Conservation (phyloP, 2,888 invertebrate genomes). For the Keiferia lycopersicella region DNA sequence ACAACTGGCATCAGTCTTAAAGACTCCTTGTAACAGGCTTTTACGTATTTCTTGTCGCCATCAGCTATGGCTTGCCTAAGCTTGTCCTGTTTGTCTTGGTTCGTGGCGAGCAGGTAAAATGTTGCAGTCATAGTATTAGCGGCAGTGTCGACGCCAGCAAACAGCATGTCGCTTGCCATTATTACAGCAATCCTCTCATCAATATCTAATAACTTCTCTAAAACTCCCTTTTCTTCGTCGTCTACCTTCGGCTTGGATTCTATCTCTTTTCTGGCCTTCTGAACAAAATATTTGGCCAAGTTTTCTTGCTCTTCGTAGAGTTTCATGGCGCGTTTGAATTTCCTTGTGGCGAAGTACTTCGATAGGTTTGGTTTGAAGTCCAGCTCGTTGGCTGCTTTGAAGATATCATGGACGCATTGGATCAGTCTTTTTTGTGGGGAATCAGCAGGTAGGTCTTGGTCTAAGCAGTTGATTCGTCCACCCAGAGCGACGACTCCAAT, state of each 20-base stretch:
- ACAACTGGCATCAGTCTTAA: conserved; percentile 79
- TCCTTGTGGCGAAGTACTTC: conserved; percentile 53
- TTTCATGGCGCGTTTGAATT: conserved; percentile 57
- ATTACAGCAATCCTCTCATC: conserved; percentile 75
- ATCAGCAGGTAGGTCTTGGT: conserved; percentile 54
- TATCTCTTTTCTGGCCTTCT: conserved; percentile 31
- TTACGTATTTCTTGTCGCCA: conserved; percentile 75
- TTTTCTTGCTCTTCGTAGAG: conserved; percentile 55
- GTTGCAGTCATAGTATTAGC: conserved; percentile 71
- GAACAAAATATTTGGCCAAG: conserved; percentile 33
- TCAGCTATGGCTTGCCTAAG: conserved; percentile 73
- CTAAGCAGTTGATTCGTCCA: conserved; percentile 59
- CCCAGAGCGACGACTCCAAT: conserved; percentile 66
- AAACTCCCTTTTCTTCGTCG: conserved; percentile 63
- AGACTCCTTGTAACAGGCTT: conserved; percentile 85
- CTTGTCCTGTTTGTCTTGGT: conserved; percentile 80
- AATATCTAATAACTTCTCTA: conserved; percentile 75
- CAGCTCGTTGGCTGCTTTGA: conserved; percentile 44
- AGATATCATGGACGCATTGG: conserved; percentile 54
- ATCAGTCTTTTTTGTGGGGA: conserved; percentile 60
- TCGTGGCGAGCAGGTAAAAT: conserved; percentile 79
- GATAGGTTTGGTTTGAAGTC: conserved; percentile 61
- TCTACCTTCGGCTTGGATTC: conserved; percentile 29
- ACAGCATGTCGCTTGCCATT: conserved; percentile 82
- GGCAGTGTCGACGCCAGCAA: conserved; percentile 83